These are phyloP conservation scores for Trachelus iudaicus DNA, from an alignment of 2,888 invertebrate species.

Conservation along the genomic window DNA sequence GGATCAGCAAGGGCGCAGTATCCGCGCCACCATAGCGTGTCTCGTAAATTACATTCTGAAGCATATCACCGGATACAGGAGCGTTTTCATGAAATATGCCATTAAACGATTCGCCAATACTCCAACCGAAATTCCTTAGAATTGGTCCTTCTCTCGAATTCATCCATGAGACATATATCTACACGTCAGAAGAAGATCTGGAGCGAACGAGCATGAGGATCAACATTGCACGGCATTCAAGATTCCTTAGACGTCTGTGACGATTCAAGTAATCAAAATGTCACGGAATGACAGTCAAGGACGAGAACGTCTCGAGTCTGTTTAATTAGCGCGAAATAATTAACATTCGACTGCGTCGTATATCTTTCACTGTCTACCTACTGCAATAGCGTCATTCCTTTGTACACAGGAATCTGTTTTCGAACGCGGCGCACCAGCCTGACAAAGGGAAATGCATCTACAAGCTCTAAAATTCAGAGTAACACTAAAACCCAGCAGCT, in stretches of 20 bases:
- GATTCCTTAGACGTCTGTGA: background rate
- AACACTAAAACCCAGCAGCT: background rate
- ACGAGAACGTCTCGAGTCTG: slow-evolving; percentile 4
- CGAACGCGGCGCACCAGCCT: background rate
- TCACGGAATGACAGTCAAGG: background rate
- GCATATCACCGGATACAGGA: background rate
- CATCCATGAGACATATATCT: background rate
- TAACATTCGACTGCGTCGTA: slow-evolving; percentile 20
- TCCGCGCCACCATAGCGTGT: background rate
- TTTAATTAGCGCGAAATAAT: slow-evolving; percentile 34
- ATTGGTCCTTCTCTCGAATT: background rate
- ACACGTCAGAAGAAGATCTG: background rate
- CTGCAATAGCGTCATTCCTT: background rate
- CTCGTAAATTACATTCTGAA: slow-evolving; percentile 10
- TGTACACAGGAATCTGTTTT: background rate
- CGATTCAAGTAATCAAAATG: background rate
- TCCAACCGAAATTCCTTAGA: background rate
- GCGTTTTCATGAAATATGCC: slow-evolving; percentile 1
- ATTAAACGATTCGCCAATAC: background rate
- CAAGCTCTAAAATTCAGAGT: background rate
- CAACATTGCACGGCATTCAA: background rate
- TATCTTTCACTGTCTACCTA: background rate
- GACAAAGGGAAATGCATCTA: background rate
- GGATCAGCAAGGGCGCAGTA: background rate
- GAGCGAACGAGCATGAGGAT: background rate